A percentile compares a stretch with the other conserved stretches of the same genome.
phyloP scores from a whole-genome alignment of 2,797 vertebrate species.

The Peromyscus attwateri region DNA sequence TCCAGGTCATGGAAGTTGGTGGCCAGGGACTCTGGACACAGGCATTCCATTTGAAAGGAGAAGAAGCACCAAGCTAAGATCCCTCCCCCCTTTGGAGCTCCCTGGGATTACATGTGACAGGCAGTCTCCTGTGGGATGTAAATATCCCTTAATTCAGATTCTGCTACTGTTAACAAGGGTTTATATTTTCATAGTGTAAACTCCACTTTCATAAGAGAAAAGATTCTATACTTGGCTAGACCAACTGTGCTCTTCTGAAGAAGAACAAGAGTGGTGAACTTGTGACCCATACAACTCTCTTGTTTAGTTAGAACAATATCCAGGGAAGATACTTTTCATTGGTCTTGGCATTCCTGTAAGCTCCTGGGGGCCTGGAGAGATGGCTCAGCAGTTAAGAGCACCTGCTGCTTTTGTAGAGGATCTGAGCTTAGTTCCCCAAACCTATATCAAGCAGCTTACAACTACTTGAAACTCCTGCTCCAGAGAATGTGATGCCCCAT shows the following conservation, averaged over 20 bases:
- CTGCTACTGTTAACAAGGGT: conserved; percentile 6
- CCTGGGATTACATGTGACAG: not conserved
- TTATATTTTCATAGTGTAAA: conserved; percentile 53
- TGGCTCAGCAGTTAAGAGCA: not conserved
- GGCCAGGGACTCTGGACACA: not conserved
- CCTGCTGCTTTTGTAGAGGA: not conserved
- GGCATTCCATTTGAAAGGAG: not conserved
- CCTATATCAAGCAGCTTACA: not conserved
- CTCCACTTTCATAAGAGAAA: conserved; percentile 14
- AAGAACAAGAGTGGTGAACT: not conserved
- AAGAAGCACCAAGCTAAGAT: not conserved
- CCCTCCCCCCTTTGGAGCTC: not conserved
- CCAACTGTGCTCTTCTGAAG: not conserved
- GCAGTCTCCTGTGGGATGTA: not conserved
- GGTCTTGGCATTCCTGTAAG: not conserved
- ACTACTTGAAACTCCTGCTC: not conserved
- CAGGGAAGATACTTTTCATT: not conserved
- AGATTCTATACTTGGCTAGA: not conserved
- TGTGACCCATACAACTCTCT: not conserved
- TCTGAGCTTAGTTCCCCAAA: not conserved
- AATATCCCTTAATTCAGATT: not conserved
- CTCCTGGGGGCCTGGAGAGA: not conserved
- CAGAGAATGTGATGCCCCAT: not conserved
- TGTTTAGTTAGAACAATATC: not conserved
- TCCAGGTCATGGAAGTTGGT: not conserved